Conservation (phyloP, 30 jellyfish, hydroid and myxozoan species). For the Clytia hemisphaerica region DNA sequence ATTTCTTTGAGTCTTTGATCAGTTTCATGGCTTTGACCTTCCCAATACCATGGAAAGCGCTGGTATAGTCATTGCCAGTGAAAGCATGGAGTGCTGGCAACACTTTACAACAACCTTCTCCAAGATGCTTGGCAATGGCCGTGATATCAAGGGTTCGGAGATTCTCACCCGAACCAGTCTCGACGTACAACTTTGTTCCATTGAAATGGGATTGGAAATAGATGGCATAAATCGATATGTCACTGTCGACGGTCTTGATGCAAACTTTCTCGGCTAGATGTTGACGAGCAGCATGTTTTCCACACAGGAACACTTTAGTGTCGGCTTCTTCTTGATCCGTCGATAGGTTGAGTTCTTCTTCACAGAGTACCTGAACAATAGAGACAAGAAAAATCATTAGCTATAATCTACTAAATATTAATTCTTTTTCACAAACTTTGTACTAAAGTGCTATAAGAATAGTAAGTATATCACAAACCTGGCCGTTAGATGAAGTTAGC, state of each 20-base stretch:
- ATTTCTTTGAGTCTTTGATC: neutral
- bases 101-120: constrained; percentile 18
- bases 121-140: constrained; percentile 18
- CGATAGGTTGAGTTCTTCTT: constrained; percentile 13
- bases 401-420: too few relatives aligned
- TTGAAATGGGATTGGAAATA: constrained; percentile 6
- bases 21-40: constrained; percentile 28
- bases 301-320: constrained; percentile 31
- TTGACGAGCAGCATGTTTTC: constrained; percentile 37
- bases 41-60: constrained; percentile 34
- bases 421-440: too few relatives aligned
- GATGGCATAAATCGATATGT: constrained; percentile 29
- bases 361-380: neutral
- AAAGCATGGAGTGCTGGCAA: constrained; percentile 52
- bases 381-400: too few relatives aligned
- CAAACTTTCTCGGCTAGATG: constrained; percentile 12
- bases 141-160: constrained; percentile 10
- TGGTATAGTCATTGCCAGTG: constrained; percentile 48
- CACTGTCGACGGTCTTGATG: constrained; percentile 57
- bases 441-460: too few relatives aligned
- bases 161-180: constrained; percentile 8
- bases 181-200: constrained; percentile 10
- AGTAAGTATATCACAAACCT: too few relatives aligned
- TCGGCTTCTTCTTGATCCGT: constrained; percentile 40
- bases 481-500: neutral